A percentile compares a stretch with the other conserved stretches of the same genome.
Conservation (phyloP, 2,797 vertebrate species). For the Poeciliopsis gracilis region DNA sequence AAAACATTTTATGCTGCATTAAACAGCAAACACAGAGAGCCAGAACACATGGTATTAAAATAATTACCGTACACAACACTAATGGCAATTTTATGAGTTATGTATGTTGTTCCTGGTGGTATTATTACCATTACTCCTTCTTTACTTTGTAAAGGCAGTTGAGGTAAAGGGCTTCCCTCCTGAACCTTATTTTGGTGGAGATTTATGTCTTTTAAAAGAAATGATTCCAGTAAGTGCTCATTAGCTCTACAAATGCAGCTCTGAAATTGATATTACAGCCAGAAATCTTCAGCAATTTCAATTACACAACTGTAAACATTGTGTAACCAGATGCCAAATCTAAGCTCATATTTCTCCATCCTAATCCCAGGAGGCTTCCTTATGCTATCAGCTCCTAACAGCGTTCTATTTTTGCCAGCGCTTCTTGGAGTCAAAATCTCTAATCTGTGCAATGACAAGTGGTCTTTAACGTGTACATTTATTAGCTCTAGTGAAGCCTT, state of each 20-base stretch:
- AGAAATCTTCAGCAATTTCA: neutral
- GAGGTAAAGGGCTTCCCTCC: neutral
- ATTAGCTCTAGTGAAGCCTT: slow-evolving; percentile 20
- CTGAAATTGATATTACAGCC: neutral
- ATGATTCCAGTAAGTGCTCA: neutral
- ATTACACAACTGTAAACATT: neutral
- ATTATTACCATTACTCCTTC: neutral
- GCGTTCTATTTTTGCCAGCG: neutral
- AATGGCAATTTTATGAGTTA: neutral
- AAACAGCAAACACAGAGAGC: neutral
- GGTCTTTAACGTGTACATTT: neutral
- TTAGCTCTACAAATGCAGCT: neutral
- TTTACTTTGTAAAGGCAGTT: neutral
- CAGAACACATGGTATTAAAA: neutral
- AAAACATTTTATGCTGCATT: neutral
- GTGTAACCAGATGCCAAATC: neutral
- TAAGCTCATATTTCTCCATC: neutral
- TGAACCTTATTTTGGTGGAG: neutral
- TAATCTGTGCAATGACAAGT: neutral
- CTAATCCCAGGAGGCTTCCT: neutral
- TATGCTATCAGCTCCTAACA: neutral
- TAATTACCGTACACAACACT: neutral
- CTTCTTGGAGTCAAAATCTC: neutral
- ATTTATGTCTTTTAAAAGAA: neutral
- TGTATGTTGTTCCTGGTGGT: neutral